phyloP scores from a whole-genome alignment of 2,888 invertebrate genomes.

The Hedychridium roseum region DNA sequence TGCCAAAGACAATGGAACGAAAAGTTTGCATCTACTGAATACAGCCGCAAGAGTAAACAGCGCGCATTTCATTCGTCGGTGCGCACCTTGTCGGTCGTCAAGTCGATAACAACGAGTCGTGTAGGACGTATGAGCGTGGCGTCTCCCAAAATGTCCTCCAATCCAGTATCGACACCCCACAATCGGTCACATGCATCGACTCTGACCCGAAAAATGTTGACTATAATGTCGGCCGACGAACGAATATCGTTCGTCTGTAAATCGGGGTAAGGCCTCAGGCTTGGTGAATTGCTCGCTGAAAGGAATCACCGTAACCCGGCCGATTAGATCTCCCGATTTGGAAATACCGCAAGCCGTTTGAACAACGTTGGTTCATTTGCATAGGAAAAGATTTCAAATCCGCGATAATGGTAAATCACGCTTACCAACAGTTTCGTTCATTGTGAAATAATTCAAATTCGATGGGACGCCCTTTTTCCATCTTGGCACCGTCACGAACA shows the following conservation, averaged over 20 bases:
- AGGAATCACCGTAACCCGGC: too few species aligned
- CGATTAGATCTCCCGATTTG: too few species aligned
- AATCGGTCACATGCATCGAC: slow-evolving; percentile 81
- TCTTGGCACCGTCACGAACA: slow-evolving; percentile 78
- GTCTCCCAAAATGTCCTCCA: slow-evolving; percentile 77
- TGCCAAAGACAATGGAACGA: slow-evolving; percentile 21
- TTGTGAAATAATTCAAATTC: slow-evolving; percentile 69
- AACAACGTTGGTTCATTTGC: too few species aligned
- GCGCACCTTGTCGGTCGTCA: slow-evolving; percentile 75
- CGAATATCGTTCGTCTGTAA: slow-evolving; percentile 81
- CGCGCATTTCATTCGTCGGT: too few species aligned
- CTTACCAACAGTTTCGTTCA: slow-evolving; percentile 41
- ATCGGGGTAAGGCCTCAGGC: slow-evolving; percentile 78
- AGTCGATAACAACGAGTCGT: slow-evolving; percentile 73
- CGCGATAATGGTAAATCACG: background rate
- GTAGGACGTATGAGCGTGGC: slow-evolving; percentile 65
- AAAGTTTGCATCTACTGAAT: too few species aligned
- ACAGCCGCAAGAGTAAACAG: too few species aligned
- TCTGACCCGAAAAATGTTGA: slow-evolving; percentile 77
- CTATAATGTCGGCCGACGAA: slow-evolving; percentile 68
- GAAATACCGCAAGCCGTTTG: too few species aligned
- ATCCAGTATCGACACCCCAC: slow-evolving; percentile 84
- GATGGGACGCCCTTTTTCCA: slow-evolving; percentile 71
- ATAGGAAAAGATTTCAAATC: slow-evolving; percentile 40
- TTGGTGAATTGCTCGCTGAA: too few species aligned